Evolutionary conservation across 2,888 invertebrate species (phyloP).

Genomic region (Dolichopus griseipennis): DNA sequence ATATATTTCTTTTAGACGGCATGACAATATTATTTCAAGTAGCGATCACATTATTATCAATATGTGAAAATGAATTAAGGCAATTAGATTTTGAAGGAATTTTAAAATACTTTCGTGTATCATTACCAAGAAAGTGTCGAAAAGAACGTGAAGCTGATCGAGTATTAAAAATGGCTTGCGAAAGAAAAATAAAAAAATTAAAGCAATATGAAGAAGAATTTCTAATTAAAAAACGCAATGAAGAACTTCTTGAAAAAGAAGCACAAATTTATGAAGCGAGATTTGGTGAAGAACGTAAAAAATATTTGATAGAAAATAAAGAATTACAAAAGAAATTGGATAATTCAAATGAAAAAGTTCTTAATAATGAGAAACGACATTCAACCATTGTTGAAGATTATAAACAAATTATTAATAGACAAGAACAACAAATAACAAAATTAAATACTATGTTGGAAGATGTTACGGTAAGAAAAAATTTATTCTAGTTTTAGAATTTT

Average conservation of each 20-base stretch:
- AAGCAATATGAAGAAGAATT: constrained; percentile 93
- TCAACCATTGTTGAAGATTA: constrained; percentile 82
- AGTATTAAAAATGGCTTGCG: constrained; percentile 82
- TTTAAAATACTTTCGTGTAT: constrained; percentile 95
- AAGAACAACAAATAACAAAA: constrained; percentile 70
- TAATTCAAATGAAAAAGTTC: constrained; percentile 63
- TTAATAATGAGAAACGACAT: constrained; percentile 64
- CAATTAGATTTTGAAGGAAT: constrained; percentile 95
- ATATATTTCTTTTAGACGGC: constrained; percentile 91
- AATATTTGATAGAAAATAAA: constrained; percentile 42
- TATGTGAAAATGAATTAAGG: constrained; percentile 83
- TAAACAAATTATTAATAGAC: constrained; percentile 79
- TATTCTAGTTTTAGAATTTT: neutral
- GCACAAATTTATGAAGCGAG: constrained; percentile 63
- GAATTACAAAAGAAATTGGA: constrained; percentile 69
- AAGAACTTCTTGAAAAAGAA: constrained; percentile 54
- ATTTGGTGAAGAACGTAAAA: constrained; percentile 44
- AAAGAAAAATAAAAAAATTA: constrained; percentile 84
- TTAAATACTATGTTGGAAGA: constrained; percentile 50
- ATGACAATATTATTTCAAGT: constrained; percentile 94
- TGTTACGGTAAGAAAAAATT: constrained; percentile 51
- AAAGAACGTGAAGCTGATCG: constrained; percentile 81
- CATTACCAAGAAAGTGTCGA: constrained; percentile 91
- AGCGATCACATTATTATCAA: constrained; percentile 83
- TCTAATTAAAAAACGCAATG: constrained; percentile 60